These are phyloP conservation scores for Drosophila neonasuta DNA, from an alignment of 2,888 invertebrate species.

Conservation along the genomic window DNA sequence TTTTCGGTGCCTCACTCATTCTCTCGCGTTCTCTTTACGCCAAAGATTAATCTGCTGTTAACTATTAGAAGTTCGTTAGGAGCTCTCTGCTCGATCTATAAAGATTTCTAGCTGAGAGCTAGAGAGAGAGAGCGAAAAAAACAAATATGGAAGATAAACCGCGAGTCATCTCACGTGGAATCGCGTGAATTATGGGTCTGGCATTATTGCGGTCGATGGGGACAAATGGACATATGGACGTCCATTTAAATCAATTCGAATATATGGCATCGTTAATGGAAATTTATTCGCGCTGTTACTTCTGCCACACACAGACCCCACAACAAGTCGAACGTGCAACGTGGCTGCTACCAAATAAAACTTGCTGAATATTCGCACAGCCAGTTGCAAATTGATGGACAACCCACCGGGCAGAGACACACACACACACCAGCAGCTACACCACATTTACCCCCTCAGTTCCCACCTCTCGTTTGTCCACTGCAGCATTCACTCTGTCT, in stretches of 20 bases:
- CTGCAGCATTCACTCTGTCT: neutral
- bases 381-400: conserved; percentile 76
- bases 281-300: conserved; percentile 75
- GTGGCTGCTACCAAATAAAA: conserved; percentile 69
- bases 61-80: conserved; percentile 75
- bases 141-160: conserved; percentile 3
- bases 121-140: neutral
- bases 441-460: neutral
- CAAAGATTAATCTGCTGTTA: conserved; percentile 65
- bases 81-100: neutral
- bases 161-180: neutral
- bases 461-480: neutral
- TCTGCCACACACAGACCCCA: conserved; percentile 45
- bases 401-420: conserved; percentile 61
- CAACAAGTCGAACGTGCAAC: conserved; percentile 33
- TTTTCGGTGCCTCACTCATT: neutral
- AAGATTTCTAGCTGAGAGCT: neutral
- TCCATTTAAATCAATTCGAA: conserved; percentile 80
- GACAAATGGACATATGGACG: conserved; percentile 48
- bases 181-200: conserved; percentile 66
- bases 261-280: conserved; percentile 77
- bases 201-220: conserved; percentile 67
- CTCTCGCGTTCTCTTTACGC: conserved; percentile 22
- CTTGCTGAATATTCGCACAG: conserved; percentile 72
- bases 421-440: conserved; percentile 8